Conservation (phyloP, 1,140 invertebrate species). For the Megathymus violae region DNA sequence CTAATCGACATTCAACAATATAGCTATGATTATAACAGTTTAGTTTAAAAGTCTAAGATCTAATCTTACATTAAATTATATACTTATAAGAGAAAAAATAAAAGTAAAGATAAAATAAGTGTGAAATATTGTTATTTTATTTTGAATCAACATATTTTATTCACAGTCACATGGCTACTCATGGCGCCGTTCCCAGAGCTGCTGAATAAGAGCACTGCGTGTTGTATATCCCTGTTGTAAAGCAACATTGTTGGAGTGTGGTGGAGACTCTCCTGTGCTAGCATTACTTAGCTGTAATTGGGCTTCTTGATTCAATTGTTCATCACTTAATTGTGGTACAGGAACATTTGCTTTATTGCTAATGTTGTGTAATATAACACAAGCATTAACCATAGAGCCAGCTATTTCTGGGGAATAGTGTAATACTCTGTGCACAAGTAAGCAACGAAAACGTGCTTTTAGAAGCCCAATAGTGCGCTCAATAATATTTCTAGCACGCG, state of each 20-base stretch:
- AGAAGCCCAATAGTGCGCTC: slow-evolving; percentile 49
- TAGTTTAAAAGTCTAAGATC: no score
- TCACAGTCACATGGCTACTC: no score
- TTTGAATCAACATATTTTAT: no score
- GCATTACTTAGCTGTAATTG: slow-evolving; percentile 8
- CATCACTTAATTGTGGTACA: slow-evolving; percentile 6
- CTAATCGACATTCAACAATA: no score
- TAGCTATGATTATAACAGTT: no score
- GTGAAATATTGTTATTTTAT: no score
- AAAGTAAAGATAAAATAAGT: no score
- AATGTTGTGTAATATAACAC: slow-evolving; percentile 58
- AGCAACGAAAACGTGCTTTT: slow-evolving; percentile 51
- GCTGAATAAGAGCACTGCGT: neutral
- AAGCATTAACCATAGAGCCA: slow-evolving; percentile 47
- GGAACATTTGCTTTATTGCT: slow-evolving; percentile 35
- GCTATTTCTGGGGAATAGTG: slow-evolving; percentile 50
- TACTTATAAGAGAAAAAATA: no score
- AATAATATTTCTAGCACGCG: slow-evolving; percentile 27
- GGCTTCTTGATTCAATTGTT: slow-evolving; percentile 16
- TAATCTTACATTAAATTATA: no score
- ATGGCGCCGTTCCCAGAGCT: no score
- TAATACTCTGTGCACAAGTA: slow-evolving; percentile 47
- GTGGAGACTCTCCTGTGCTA: no score
- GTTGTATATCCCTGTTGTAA: neutral
- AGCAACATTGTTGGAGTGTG: neutral